phyloP scores from a whole-genome alignment of 2,797 vertebrate species.

The Hapalemur alaotrensis region DNA sequence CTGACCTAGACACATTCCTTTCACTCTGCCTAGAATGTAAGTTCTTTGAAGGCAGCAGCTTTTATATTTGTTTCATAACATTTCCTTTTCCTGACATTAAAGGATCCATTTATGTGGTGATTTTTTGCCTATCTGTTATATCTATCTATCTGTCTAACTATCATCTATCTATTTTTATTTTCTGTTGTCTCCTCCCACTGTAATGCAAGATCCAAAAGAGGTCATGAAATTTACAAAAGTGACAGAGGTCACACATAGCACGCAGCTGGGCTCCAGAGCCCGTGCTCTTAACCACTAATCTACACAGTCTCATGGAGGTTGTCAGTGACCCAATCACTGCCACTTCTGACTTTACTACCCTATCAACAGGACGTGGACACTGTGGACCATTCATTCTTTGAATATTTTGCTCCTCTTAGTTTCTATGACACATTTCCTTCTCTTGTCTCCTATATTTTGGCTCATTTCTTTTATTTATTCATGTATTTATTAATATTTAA shows the following conservation, averaged over 20 bases:
- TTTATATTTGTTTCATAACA: background rate
- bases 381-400: background rate
- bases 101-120: background rate
- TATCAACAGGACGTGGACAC: background rate
- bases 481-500: too few relatives aligned
- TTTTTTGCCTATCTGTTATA: background rate
- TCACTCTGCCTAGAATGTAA: background rate
- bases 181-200: background rate
- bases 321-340: background rate
- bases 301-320: background rate
- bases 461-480: background rate
- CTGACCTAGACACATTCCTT: background rate
- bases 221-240: background rate
- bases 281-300: background rate
- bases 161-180: background rate
- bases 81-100: background rate
- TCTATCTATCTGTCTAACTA: background rate
- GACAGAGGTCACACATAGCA: fast-evolving
- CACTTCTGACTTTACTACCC: background rate
- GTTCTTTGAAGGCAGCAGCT: background rate
- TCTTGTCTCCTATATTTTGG: background rate
- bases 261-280: background rate
- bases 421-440: background rate
- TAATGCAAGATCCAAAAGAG: background rate
- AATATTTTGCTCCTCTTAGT: background rate